Evolutionary conservation across 2,113 vertebrate species (phyloP).

Genomic region (Chloropsis hardwickii): DNA sequence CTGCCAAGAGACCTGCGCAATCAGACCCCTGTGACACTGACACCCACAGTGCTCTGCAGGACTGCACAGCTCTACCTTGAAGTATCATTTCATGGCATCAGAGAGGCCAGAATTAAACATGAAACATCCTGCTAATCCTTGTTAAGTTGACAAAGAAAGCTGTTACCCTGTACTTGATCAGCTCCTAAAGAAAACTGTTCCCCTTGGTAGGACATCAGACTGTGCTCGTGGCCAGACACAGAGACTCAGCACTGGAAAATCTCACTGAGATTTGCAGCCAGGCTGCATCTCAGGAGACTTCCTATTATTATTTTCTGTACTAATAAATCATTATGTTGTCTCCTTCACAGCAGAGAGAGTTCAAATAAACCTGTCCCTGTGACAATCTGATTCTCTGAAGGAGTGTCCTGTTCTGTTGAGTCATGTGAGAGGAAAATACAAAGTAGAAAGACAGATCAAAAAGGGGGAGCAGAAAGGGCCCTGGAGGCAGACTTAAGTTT

Average conservation of each 20-base stretch:
- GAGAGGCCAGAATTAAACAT: neutral
- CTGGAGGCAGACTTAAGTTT: conserved; percentile 44
- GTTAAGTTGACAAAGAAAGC: neutral
- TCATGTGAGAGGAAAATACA: conserved; percentile 32
- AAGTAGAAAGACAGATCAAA: conserved; percentile 5
- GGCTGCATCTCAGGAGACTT: conserved; percentile 31
- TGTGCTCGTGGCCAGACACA: neutral
- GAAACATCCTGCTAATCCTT: neutral
- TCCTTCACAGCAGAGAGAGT: conserved; percentile 3
- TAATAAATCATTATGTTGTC: conserved; percentile 35
- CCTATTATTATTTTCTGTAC: conserved; percentile 38
- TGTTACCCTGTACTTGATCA: neutral
- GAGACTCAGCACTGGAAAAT: neutral
- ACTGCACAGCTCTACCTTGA: neutral
- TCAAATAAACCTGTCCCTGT: conserved; percentile 40
- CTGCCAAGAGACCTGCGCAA: neutral
- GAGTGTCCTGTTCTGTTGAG: conserved; percentile 56
- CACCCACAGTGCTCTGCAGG: neutral
- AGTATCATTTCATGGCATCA: neutral
- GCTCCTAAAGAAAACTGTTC: neutral
- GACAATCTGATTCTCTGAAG: conserved; percentile 48
- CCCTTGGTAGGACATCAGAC: neutral
- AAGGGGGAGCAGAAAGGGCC: conserved; percentile 28
- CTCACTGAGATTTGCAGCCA: neutral
- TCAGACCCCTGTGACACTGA: neutral